phyloP scores from a whole-genome alignment of 2,888 invertebrate species.

The Oxyteleia sp. region DNA sequence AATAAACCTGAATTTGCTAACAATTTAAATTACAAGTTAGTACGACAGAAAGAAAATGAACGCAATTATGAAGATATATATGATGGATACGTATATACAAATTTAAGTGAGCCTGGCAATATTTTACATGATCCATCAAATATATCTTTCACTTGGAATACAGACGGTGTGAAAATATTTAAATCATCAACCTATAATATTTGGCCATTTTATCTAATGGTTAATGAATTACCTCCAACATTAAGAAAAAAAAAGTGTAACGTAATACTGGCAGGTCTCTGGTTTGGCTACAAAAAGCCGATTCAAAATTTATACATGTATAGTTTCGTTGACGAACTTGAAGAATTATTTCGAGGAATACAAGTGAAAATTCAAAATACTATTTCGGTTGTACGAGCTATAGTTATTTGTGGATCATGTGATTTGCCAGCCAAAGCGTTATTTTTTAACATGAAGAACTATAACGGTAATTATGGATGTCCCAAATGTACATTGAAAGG shows the following conservation, averaged over 20 bases:
- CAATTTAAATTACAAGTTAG: slow-evolving; percentile 59
- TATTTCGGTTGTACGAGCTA: background rate
- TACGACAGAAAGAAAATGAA: slow-evolving; percentile 17
- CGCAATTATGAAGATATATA: slow-evolving; percentile 15
- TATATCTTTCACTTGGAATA: background rate
- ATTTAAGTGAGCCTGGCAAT: background rate
- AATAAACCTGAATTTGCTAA: slow-evolving; percentile 42
- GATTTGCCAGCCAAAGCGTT: slow-evolving; percentile 11
- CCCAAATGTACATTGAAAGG: slow-evolving; percentile 1
- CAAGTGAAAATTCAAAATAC: too few relatives aligned
- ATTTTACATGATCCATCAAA: background rate
- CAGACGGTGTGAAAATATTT: background rate
- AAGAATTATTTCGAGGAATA: background rate
- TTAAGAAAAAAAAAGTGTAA: background rate
- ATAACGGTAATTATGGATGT: background rate
- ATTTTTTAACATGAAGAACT: slow-evolving; percentile 9
- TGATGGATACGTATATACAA: slow-evolving; percentile 17
- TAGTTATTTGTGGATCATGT: slow-evolving; percentile 5
- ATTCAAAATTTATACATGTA: background rate
- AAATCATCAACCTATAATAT: background rate
- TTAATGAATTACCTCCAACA: background rate
- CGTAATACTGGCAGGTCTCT: background rate
- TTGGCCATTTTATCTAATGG: background rate
- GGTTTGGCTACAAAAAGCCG: background rate
- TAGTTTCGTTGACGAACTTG: background rate